Evolutionary conservation across 2,888 invertebrate genomes (phyloP).

Genomic region (Spicauda simplicius): DNA sequence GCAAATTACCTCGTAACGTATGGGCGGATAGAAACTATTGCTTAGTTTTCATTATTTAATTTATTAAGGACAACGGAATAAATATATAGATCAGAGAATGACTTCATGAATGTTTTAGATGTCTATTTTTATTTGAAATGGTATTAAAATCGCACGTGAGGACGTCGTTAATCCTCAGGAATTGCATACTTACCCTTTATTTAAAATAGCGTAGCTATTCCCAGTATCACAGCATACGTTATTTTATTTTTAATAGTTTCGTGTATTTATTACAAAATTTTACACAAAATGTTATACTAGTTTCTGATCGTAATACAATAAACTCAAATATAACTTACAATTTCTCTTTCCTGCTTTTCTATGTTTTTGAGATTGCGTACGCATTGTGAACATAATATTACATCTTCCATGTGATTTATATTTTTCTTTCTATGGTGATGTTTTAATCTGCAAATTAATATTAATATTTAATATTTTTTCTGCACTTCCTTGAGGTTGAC

Average conservation of each 20-base stretch:
- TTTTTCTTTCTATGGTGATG: conserved; percentile 79
- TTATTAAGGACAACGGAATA: background rate
- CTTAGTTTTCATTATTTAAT: background rate
- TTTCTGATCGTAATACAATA: background rate
- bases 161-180: too few species aligned
- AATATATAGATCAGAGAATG: background rate
- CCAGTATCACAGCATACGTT: too few species aligned
- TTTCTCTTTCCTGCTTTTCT: conserved; percentile 78
- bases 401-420: conserved; percentile 75
- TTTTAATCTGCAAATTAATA: conserved; percentile 59
- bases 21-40: background rate
- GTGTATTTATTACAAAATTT: too few species aligned
- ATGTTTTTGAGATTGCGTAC: conserved; percentile 66
- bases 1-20: too few species aligned
- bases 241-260: too few species aligned
- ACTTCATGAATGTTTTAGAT: too few species aligned
- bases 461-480: too few species aligned
- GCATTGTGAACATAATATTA: conserved; percentile 74
- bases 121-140: too few species aligned
- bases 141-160: too few species aligned
- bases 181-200: too few species aligned
- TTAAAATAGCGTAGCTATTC: too few species aligned
- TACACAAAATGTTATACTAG: background rate
- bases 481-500: too few species aligned
- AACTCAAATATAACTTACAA: conserved; percentile 55